Base-by-base conservation (phyloP, 1,140 invertebrate genomes). In the Penaeus chinensis region DNA sequence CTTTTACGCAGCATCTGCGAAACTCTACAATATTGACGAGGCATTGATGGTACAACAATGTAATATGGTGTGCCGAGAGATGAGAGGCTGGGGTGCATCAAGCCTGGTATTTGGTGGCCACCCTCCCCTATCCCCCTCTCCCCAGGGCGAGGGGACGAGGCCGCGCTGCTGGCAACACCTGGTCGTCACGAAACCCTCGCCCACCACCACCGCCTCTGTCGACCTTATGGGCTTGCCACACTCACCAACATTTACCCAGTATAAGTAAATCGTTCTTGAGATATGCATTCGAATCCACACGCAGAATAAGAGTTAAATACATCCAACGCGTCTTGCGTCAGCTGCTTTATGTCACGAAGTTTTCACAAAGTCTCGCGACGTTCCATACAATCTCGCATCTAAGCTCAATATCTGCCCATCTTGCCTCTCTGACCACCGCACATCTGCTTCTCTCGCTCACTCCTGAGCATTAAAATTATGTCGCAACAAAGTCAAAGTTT, bases 51-150 rank as follows among this genome's bases (percentile, higher is more conserved):
- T 24, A 54, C 13, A 87, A 69, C 63, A 87, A 87, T 82, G 85
- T 87, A 87, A 82, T 87, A 80, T 87, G 79, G 85, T 66, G 85
- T 65, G 78, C 54, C 37, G 80, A 60, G 63, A 87, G 85, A 87
- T 87, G 80, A 87, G 79, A 82, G 85, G 85, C 85, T 82, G 79
- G 79, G 79, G 62, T 82, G 85, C 85, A 87, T 87, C 79, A 87
- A 77, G 85, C 85, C 79, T 87, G 85, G 85, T 87, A 87, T 87
- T 87, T 87, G 85, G 85, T 82, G 85, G 60, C 78, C 78, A 69
- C 85, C 85, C 37, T 61, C 63, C 85, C 54, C 27, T 54, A 24
- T 54, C 54, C 20, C 78, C 78, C 54, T 54, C 85, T 76, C 54
- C 85, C 80, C 69, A 24, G 61, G 78, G 80, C 66, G 18, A 82